Percentiles rank a stretch among this genome's conserved stretches.
Conservation (phyloP, 2,888 invertebrate genomes). For the Barypeithes pellucidus region DNA sequence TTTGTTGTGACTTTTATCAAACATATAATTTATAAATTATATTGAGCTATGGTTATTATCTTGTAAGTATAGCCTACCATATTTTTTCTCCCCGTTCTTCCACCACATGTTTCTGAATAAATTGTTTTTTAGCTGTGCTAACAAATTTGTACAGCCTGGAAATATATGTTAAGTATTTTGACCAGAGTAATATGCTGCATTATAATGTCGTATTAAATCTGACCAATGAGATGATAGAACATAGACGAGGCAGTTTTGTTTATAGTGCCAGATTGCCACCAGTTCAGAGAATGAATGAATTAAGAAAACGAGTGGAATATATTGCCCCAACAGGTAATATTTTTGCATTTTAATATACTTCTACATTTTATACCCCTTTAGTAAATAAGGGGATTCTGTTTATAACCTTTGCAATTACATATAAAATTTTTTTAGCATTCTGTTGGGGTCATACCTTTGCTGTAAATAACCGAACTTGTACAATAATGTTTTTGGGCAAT, state of each 20-base stretch:
- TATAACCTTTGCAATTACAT: too few species aligned
- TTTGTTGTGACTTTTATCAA: too few species aligned
- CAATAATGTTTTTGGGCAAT: slow-evolving; percentile 65
- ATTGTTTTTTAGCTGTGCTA: slow-evolving; percentile 60
- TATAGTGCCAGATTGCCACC: slow-evolving; percentile 52
- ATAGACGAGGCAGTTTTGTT: slow-evolving; percentile 59
- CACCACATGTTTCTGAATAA: too few species aligned
- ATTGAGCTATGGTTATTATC: too few species aligned
- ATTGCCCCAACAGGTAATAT: slow-evolving; percentile 57
- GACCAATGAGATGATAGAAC: slow-evolving; percentile 60
- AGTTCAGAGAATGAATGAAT: slow-evolving; percentile 58
- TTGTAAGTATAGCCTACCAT: too few species aligned
- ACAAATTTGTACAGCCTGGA: slow-evolving; percentile 64
- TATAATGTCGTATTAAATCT: slow-evolving; percentile 62
- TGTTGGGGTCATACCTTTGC: slow-evolving; percentile 64
- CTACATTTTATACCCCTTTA: too few species aligned
- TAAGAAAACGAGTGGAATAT: slow-evolving; percentile 60
- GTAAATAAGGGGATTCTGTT: too few species aligned
- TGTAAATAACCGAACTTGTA: slow-evolving; percentile 55
- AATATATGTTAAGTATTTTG: slow-evolving; percentile 61
- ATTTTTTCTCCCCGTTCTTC: too few species aligned
- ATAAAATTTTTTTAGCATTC: slow-evolving; percentile 63
- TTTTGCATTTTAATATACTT: too few species aligned
- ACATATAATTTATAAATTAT: too few species aligned
- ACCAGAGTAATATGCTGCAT: slow-evolving; percentile 60